phyloP scores from a whole-genome alignment of 1,140 invertebrate species.

The Chymomyza costata region DNA sequence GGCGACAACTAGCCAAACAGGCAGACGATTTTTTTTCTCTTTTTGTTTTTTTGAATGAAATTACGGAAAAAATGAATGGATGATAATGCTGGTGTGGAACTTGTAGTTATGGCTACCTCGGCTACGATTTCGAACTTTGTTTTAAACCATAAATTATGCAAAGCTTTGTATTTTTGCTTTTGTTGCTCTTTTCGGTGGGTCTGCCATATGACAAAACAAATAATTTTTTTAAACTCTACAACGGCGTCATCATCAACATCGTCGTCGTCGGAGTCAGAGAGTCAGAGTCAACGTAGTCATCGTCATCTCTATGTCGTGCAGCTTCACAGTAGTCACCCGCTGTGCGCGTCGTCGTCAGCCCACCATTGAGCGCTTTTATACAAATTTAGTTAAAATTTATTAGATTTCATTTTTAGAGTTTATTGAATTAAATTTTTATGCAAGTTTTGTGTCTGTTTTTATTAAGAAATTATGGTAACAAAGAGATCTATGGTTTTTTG shows the following conservation, averaged over 20 bases:
- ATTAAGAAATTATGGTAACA: constrained; percentile 8
- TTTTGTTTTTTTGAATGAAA: constrained; percentile 7
- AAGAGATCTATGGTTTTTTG: constrained; percentile 2
- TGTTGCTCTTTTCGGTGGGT: neutral
- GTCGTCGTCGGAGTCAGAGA: neutral
- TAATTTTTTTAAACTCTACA: constrained; percentile 24
- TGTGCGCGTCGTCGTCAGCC: constrained; percentile 17
- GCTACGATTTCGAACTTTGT: constrained; percentile 47
- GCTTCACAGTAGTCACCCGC: constrained; percentile 46
- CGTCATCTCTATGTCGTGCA: constrained; percentile 19
- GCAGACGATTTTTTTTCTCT: constrained; percentile 8
- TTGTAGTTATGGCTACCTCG: constrained; percentile 1
- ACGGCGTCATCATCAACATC: neutral
- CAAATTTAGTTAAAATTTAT: constrained; percentile 3
- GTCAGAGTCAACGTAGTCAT: no score
- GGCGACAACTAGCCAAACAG: constrained; percentile 4
- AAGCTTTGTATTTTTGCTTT: constrained; percentile 29
- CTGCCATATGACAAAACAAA: constrained; percentile 58
- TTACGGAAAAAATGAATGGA: constrained; percentile 45
- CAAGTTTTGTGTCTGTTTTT: neutral
- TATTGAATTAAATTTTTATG: constrained; percentile 4
- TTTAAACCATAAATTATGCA: constrained; percentile 64
- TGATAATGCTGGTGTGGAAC: constrained; percentile 13
- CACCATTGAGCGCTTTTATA: constrained; percentile 2
- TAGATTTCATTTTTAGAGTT: neutral